Conservation (phyloP, 2,888 invertebrate species). For the Calephelis perditalis region DNA sequence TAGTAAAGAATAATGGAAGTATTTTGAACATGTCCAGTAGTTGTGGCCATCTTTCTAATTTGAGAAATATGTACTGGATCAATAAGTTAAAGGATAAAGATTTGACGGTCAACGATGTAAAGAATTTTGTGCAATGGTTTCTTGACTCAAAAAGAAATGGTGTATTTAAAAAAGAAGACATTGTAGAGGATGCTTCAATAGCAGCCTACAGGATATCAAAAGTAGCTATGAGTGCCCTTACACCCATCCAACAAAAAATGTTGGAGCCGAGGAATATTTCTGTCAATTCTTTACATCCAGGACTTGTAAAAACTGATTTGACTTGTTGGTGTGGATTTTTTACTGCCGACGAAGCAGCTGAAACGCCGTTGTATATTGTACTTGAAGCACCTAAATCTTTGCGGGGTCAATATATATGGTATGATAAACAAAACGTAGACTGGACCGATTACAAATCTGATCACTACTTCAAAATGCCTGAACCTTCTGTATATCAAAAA, state of each 20-base stretch:
- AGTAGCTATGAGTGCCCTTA: constrained; percentile 83
- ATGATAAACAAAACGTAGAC: constrained; percentile 57
- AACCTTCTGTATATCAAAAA: too few species aligned
- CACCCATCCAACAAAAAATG: constrained; percentile 80
- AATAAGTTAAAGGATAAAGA: constrained; percentile 44
- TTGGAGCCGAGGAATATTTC: constrained; percentile 76
- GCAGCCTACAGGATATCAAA: constrained; percentile 84
- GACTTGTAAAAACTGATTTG: constrained; percentile 88
- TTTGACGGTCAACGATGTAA: constrained; percentile 27
- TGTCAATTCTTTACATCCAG: constrained; percentile 83
- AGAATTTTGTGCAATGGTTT: constrained; percentile 76
- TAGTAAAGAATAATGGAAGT: constrained; percentile 81
- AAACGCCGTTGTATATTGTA: constrained; percentile 71
- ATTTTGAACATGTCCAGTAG: constrained; percentile 86
- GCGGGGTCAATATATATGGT: constrained; percentile 78
- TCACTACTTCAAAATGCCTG: neutral
- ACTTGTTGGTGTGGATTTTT: constrained; percentile 77
- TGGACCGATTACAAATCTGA: constrained; percentile 46
- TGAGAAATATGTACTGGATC: constrained; percentile 68
- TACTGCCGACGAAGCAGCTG: constrained; percentile 75
- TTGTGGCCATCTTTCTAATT: constrained; percentile 78
- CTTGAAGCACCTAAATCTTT: constrained; percentile 64
- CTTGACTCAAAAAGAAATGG: constrained; percentile 46
- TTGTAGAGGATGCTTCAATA: constrained; percentile 38
- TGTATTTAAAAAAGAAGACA: constrained; percentile 32